These are phyloP conservation scores for Gambusia yucatana DNA, from an alignment of 2,797 vertebrate genomes.

Conservation along the genomic window DNA sequence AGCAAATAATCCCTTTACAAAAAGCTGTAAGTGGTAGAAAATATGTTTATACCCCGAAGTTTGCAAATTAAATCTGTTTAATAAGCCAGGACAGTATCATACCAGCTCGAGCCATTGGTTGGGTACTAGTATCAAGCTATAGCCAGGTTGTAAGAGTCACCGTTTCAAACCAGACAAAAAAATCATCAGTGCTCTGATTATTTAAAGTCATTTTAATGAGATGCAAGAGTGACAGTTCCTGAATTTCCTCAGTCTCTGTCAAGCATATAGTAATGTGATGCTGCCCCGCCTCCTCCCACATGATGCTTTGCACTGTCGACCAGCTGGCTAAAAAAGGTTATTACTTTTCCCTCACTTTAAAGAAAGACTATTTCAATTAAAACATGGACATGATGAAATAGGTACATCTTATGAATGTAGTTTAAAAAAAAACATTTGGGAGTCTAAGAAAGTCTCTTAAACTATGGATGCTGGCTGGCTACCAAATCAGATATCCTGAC, in stretches of 20 bases:
- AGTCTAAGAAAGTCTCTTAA: not conserved
- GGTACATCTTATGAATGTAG: not conserved
- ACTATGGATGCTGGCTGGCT: not conserved
- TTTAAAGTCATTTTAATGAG: not conserved
- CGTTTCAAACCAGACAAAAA: not conserved
- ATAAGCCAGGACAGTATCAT: slow-evolving; percentile 27
- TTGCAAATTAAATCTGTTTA: slow-evolving; percentile 51
- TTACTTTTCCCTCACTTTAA: not conserved
- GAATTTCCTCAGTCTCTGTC: not conserved
- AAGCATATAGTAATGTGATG: not conserved
- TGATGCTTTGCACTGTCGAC: not conserved
- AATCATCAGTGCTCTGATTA: not conserved
- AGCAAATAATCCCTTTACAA: slow-evolving; percentile 34
- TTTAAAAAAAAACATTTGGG: not conserved
- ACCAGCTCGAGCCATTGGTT: slow-evolving; percentile 21
- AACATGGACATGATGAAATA: not conserved
- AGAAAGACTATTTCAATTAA: not conserved
- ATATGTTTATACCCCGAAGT: slow-evolving; percentile 14
- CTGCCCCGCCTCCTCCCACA: not conserved
- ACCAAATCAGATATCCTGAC: not conserved
- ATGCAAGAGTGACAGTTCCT: not conserved
- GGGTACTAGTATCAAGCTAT: not conserved
- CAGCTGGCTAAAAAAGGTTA: not conserved
- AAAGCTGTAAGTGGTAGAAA: slow-evolving; percentile 30
- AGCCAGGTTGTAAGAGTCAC: not conserved